Conservation (phyloP, 1,140 invertebrate species). For the Lineus longissimus region DNA sequence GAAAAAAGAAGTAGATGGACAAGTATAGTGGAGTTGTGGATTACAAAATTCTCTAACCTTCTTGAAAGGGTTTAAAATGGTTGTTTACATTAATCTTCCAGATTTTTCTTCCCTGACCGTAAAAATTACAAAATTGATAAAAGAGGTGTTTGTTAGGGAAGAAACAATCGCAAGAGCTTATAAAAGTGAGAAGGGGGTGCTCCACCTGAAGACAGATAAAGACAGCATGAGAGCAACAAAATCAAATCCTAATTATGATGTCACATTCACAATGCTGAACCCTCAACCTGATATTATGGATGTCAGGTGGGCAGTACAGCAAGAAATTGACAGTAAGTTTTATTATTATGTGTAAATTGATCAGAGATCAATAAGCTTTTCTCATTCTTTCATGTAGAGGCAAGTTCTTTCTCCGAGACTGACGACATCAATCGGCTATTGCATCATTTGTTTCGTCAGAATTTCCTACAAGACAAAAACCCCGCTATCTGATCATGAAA, state of each 20-base stretch:
- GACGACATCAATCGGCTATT: no score
- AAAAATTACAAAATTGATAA: conserved; percentile 12
- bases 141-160: conserved; percentile 27
- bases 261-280: conserved; percentile 72
- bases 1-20: no score
- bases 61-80: no score
- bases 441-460: no score
- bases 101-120: conserved; percentile 9
- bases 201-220: conserved; percentile 41
- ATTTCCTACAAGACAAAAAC: no score
- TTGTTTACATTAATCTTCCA: conserved; percentile 3
- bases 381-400: no score
- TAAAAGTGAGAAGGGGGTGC: conserved; percentile 23
- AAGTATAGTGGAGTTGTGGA: no score
- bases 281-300: conserved; percentile 68
- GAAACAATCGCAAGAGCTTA: conserved; percentile 24
- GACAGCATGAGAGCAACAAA: conserved; percentile 44
- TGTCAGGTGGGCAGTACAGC: conserved; percentile 66
- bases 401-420: no score
- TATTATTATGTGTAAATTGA: no score
- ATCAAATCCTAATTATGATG: conserved; percentile 63
- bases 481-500: no score
- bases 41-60: no score
- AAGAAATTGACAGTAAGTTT: conserved; percentile 61
- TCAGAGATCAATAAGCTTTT: not conserved